Conservation (phyloP, 2,888 invertebrate species). For the Temnothorax rugatulus region DNA sequence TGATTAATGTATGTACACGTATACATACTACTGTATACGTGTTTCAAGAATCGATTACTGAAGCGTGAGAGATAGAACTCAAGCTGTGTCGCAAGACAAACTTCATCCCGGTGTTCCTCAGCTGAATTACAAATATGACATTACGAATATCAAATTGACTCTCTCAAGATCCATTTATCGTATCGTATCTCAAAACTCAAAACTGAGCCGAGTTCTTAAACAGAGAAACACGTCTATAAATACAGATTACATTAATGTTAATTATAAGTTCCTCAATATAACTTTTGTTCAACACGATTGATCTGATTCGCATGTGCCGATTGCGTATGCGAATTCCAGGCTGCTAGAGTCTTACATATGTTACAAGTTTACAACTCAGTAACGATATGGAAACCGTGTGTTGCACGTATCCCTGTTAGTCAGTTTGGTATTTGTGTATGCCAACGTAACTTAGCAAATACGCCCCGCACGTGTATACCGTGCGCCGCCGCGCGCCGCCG, state of each 20-base stretch:
- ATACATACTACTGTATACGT: too few species aligned
- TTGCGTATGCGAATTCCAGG: neutral
- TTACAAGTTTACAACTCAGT: constrained; percentile 18
- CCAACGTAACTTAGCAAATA: constrained; percentile 41
- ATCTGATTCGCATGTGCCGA: neutral
- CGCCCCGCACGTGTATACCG: neutral
- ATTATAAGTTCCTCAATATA: neutral
- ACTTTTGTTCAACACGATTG: neutral
- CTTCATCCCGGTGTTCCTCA: neutral
- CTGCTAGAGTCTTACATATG: constrained; percentile 7
- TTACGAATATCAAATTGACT: constrained; percentile 14
- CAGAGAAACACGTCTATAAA: neutral
- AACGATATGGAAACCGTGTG: constrained; percentile 5
- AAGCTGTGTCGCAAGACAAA: neutral
- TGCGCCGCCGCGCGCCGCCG: neutral
- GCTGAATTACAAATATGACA: constrained; percentile 14
- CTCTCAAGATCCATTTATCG: constrained; percentile 8
- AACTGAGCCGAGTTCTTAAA: neutral
- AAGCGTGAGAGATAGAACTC: constrained; percentile 1
- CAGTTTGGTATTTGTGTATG: constrained; percentile 27
- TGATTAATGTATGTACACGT: constrained; percentile 16
- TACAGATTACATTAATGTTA: neutral
- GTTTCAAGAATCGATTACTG: constrained; percentile 18
- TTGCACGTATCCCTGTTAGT: constrained; percentile 24
- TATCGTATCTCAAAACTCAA: neutral